Evolutionary conservation across 2,888 invertebrate genomes (phyloP).

Genomic region (Eretmocerus hayati): DNA sequence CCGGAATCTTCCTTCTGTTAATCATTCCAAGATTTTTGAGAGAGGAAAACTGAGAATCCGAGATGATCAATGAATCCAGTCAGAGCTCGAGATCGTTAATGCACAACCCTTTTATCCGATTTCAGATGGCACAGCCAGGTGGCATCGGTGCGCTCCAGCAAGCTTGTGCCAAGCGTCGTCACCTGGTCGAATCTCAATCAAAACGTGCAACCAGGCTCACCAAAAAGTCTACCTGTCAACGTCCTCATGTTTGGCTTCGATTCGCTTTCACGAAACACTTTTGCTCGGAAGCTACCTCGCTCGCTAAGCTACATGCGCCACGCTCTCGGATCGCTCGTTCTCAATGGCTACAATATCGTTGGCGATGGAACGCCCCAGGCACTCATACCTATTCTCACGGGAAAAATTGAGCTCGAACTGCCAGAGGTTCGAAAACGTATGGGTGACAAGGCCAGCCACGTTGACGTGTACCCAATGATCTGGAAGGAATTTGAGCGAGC

Average conservation of each 20-base stretch:
- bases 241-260: conserved; percentile 84
- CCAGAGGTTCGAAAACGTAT: conserved; percentile 75
- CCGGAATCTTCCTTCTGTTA: too few relatives aligned
- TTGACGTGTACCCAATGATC: conserved; percentile 78
- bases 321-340: conserved; percentile 55
- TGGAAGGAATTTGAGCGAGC: conserved; percentile 70
- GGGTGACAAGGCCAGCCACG: conserved; percentile 54
- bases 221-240: conserved; percentile 53
- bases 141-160: conserved; percentile 54
- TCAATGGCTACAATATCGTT: conserved; percentile 75
- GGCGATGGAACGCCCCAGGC: conserved; percentile 86
- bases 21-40: too few relatives aligned
- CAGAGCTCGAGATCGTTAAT: too few relatives aligned
- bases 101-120: too few relatives aligned
- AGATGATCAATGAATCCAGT: too few relatives aligned
- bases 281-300: conserved; percentile 69
- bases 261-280: conserved; percentile 77
- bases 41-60: too few relatives aligned
- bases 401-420: conserved; percentile 76
- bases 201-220: too few relatives aligned
- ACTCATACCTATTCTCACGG: conserved; percentile 79
- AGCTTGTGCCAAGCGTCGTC: conserved; percentile 43
- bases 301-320: conserved; percentile 63
- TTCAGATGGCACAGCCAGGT: conserved; percentile 61
- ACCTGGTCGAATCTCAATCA: conserved; percentile 50